phyloP scores from a whole-genome alignment of 2,888 invertebrate species.

The Rhaphigaster nebulosa region DNA sequence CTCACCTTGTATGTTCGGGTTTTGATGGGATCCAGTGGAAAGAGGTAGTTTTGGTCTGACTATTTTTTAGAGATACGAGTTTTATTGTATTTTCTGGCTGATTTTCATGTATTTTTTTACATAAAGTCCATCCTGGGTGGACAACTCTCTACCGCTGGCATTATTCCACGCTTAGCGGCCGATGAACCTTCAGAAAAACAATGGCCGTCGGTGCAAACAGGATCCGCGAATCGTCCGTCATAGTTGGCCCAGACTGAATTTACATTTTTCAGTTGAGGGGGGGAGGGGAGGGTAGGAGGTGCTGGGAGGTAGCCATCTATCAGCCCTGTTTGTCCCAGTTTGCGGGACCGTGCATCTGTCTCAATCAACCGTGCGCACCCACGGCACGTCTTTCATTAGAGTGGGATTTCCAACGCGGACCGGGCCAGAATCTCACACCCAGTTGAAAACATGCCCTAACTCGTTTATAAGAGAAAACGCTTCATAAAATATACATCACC shows the following conservation, averaged over 20 bases:
- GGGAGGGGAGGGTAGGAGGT: background rate
- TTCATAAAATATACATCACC: conserved; percentile 23
- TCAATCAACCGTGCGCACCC: conserved; percentile 43
- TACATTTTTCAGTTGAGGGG: conserved; percentile 16
- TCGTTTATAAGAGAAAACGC: conserved; percentile 26
- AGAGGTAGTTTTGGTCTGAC: too few relatives aligned
- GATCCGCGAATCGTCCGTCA: background rate
- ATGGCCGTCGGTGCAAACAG: background rate
- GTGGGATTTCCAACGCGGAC: background rate
- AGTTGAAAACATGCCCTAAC: background rate
- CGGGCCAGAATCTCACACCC: background rate
- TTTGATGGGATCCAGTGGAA: too few relatives aligned
- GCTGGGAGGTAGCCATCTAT: background rate
- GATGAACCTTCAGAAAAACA: background rate
- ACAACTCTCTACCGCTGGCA: background rate
- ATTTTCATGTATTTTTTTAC: too few relatives aligned
- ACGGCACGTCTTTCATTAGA: conserved; percentile 47
- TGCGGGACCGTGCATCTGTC: conserved; percentile 24
- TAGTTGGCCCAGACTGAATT: background rate
- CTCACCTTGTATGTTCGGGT: too few relatives aligned
- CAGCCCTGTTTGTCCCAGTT: background rate
- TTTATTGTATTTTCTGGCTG: background rate
- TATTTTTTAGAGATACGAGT: too few relatives aligned
- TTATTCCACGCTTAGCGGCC: background rate
- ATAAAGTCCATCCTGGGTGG: too few relatives aligned